Evolutionary conservation across 2,113 vertebrate genomes (phyloP).

Genomic region (Brienomyrus longianalis): DNA sequence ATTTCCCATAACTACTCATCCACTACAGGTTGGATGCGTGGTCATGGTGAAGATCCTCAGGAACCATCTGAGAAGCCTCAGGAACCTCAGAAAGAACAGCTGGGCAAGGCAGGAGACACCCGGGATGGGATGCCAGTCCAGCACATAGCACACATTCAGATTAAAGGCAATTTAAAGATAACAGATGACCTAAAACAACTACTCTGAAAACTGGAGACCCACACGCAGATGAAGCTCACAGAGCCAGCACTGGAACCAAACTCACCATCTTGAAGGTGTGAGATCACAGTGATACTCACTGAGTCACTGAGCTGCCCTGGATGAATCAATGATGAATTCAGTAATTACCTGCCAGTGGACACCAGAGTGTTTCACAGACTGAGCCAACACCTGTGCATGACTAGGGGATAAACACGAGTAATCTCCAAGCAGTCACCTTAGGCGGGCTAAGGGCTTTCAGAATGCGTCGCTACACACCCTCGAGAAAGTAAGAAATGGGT

Average conservation of each 20-base stretch:
- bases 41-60: neutral
- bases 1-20: neutral
- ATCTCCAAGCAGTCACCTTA: neutral
- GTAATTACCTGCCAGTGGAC: neutral
- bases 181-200: neutral
- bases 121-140: neutral
- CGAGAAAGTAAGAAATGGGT: slow-evolving; percentile 7
- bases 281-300: neutral
- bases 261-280: neutral
- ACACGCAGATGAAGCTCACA: neutral
- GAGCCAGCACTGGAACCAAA: neutral
- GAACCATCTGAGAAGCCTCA: neutral
- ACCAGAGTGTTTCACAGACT: neutral
- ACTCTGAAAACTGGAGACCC: neutral
- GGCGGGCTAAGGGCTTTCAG: neutral
- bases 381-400: neutral
- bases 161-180: neutral
- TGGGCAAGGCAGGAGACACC: neutral
- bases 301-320: neutral
- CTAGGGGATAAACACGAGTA: neutral
- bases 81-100: neutral
- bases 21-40: neutral
- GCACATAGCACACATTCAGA: neutral
- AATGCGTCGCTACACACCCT: neutral
- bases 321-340: neutral